These are phyloP conservation scores for Lasiommata megera DNA, from an alignment of 2,888 invertebrate genomes.

Conservation along the genomic window DNA sequence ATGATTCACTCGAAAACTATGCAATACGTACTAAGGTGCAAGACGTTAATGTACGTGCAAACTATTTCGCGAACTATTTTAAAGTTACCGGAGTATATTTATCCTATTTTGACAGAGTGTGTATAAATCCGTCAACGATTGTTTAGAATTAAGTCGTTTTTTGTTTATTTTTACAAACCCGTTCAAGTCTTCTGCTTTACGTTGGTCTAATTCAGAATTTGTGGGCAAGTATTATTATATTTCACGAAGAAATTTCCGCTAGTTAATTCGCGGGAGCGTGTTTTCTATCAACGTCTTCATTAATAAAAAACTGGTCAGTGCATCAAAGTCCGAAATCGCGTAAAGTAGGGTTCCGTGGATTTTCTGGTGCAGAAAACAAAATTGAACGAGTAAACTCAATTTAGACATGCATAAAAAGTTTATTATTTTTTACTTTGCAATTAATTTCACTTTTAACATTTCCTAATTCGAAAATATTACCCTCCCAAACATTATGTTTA, in stretches of 20 bases:
- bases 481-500: too few species aligned
- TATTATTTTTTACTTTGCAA: too few species aligned
- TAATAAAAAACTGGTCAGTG: background rate
- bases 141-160: slow-evolving; percentile 63
- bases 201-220: slow-evolving; percentile 12
- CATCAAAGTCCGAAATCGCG: too few species aligned
- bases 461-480: too few species aligned
- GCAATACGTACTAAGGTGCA: background rate
- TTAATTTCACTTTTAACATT: too few species aligned
- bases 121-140: slow-evolving; percentile 67
- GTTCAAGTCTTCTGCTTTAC: slow-evolving; percentile 16
- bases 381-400: too few species aligned
- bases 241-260: slow-evolving; percentile 9
- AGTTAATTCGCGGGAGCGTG: background rate
- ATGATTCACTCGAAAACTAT: too few species aligned
- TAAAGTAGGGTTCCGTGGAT: too few species aligned
- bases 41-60: slow-evolving; percentile 11
- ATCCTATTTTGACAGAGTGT: slow-evolving; percentile 45
- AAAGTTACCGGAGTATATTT: slow-evolving; percentile 31
- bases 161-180: slow-evolving; percentile 44
- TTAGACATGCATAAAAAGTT: too few species aligned
- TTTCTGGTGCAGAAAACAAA: too few species aligned
- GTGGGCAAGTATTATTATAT: background rate
- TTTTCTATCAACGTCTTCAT: slow-evolving; percentile 3
- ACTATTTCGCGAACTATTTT: slow-evolving; percentile 35